Evolutionary conservation across 2,113 vertebrate genomes (phyloP).

Genomic region (Pteronura brasiliensis): DNA sequence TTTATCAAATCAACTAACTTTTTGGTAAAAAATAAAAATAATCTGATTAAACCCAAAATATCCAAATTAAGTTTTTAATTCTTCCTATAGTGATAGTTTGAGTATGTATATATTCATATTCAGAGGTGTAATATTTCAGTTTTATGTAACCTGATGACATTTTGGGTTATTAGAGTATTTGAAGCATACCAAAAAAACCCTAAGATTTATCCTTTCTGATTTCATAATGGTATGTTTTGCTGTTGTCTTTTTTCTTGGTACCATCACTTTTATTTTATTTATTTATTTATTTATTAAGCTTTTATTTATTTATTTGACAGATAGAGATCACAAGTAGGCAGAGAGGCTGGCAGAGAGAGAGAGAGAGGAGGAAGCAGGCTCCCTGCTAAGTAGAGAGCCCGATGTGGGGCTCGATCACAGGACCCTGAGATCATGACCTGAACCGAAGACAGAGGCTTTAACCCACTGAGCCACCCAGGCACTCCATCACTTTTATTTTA

Average conservation of each 20-base stretch:
- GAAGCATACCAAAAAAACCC: neutral
- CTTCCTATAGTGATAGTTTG: neutral
- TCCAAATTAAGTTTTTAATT: neutral
- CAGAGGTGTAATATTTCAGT: neutral
- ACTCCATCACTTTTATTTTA: neutral
- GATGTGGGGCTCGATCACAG: too few species aligned
- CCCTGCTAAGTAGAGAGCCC: too few species aligned
- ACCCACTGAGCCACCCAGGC: too few species aligned
- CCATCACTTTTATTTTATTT: neutral
- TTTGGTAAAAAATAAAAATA: slow-evolving; percentile 8
- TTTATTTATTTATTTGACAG: too few species aligned
- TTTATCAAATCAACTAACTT: neutral
- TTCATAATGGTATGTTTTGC: neutral
- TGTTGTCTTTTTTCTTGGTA: neutral
- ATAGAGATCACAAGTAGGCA: too few species aligned
- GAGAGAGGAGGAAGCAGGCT: too few species aligned
- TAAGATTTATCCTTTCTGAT: slow-evolving; percentile 14
- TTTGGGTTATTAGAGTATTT: neutral
- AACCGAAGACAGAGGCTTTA: too few species aligned
- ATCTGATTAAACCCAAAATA: slow-evolving; percentile 1
- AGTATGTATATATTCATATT: neutral
- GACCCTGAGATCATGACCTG: too few species aligned
- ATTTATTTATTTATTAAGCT: too few species aligned
- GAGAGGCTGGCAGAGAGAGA: too few species aligned
- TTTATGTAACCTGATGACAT: slow-evolving; percentile 8